phyloP scores from a whole-genome alignment of 2,888 invertebrate species.

The Drosophila rellima region DNA sequence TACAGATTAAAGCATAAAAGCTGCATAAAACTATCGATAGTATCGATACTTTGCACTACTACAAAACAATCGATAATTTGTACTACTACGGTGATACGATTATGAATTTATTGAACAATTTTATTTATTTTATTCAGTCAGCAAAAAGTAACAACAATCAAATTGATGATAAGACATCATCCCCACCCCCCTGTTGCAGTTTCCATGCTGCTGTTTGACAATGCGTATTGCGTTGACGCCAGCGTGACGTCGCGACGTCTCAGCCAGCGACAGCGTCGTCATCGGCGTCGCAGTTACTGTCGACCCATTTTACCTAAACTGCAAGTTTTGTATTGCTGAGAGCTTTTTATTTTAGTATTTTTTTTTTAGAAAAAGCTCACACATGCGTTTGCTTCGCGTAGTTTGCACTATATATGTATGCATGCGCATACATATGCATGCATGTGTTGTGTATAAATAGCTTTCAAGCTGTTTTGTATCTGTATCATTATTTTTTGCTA shows the following conservation, averaged over 20 bases:
- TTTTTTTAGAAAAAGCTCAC: constrained; percentile 33
- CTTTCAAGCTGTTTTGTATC: constrained; percentile 36
- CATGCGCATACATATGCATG: constrained; percentile 15
- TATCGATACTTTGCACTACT: neutral
- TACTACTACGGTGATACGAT: neutral
- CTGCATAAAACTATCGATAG: neutral
- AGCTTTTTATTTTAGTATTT: constrained; percentile 24
- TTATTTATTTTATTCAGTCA: constrained; percentile 15
- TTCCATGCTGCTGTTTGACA: constrained; percentile 24
- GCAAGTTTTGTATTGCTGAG: constrained; percentile 27
- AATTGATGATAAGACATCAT: constrained; percentile 20
- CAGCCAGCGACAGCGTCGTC: constrained; percentile 1
- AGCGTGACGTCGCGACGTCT: constrained; percentile 6
- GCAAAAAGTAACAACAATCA: constrained; percentile 8
- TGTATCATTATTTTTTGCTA: constrained; percentile 33
- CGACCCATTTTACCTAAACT: constrained; percentile 43
- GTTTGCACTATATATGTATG: constrained; percentile 45
- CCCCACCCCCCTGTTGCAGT: neutral
- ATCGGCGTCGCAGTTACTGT: constrained; percentile 13
- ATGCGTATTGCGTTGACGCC: constrained; percentile 23
- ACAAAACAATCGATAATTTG: too few relatives aligned
- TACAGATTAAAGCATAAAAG: neutral
- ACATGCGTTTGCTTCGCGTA: constrained; percentile 33
- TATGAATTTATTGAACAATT: neutral
- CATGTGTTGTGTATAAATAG: constrained; percentile 27